Conservation (phyloP, 1,140 invertebrate genomes). For the Heliconius eleuchia region DNA sequence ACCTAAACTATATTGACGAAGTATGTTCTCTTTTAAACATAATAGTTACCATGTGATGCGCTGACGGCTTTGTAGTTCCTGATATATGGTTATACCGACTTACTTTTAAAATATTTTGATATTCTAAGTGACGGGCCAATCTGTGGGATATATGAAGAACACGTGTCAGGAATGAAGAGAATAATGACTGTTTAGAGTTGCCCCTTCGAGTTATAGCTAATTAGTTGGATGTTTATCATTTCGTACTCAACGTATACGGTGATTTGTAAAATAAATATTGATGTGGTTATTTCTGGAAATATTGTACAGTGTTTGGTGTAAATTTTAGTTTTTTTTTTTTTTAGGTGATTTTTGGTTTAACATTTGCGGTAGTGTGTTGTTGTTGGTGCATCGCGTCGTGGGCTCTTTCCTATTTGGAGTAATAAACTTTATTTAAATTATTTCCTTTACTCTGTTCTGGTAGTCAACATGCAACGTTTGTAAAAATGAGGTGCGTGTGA, state of each 20-base stretch:
- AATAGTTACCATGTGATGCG: constrained; percentile 11
- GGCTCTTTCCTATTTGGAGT: no score
- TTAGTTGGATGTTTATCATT: constrained; percentile 13
- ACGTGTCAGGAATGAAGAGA: constrained; percentile 10
- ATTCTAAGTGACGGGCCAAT: constrained; percentile 13
- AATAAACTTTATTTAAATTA: no score
- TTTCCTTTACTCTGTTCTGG: no score
- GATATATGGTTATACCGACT: constrained; percentile 7
- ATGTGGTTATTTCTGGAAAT: not conserved
- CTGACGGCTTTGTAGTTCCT: constrained; percentile 5
- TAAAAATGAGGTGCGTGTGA: no score
- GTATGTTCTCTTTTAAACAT: constrained; percentile 2
- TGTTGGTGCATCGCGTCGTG: no score
- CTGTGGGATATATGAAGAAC: constrained; percentile 17
- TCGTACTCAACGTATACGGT: constrained; percentile 5
- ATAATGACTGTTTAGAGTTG: constrained; percentile 6
- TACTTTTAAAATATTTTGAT: constrained; percentile 18
- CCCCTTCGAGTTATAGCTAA: constrained; percentile 9
- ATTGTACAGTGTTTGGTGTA: not conserved
- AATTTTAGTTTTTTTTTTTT: not conserved
- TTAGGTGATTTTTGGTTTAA: no score
- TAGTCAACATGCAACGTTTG: no score
- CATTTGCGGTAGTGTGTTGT: no score
- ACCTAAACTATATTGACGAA: not conserved
- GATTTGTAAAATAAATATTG: not conserved